These are phyloP conservation scores for Drosophila robusta DNA, from an alignment of 2,888 invertebrate genomes.

Conservation along the genomic window DNA sequence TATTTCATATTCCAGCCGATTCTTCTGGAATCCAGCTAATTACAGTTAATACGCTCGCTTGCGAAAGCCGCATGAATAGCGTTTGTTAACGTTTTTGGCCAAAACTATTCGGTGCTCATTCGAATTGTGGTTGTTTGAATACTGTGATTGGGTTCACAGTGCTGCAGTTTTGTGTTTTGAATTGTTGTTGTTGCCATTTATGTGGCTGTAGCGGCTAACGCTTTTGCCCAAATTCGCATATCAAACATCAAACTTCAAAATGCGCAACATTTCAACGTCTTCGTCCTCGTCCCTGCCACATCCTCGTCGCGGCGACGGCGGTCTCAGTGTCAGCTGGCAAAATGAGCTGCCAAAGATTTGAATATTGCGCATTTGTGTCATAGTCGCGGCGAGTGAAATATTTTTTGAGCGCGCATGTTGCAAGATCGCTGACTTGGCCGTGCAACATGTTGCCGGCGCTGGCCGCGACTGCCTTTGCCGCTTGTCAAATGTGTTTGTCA, in stretches of 20 bases:
- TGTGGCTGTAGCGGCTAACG: conserved; percentile 56
- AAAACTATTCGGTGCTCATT: conserved; percentile 6
- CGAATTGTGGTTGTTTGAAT: conserved; percentile 4
- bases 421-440: conserved; percentile 24
- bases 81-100: conserved; percentile 16
- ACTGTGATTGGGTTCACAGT: conserved; percentile 12
- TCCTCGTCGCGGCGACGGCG: conserved; percentile 14
- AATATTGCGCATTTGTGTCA: conserved; percentile 72
- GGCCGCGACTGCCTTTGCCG: conserved; percentile 30
- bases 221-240: conserved; percentile 77
- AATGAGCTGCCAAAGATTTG: conserved; percentile 71
- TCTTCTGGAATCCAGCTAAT: not conserved
- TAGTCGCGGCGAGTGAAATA: conserved; percentile 52
- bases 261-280: conserved; percentile 72
- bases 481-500: conserved; percentile 48
- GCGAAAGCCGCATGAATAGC: conserved; percentile 19
- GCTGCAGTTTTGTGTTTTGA: conserved; percentile 28
- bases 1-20: not conserved
- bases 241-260: conserved; percentile 72
- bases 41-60: conserved; percentile 13
- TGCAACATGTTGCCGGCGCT: conserved; percentile 63
- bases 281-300: conserved; percentile 6
- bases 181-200: conserved; percentile 58
- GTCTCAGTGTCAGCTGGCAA: conserved; percentile 49
- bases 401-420: conserved; percentile 54